These are phyloP conservation scores for Andinoacara biseriatus DNA, from an alignment of 2,113 vertebrate genomes.

Conservation along the genomic window DNA sequence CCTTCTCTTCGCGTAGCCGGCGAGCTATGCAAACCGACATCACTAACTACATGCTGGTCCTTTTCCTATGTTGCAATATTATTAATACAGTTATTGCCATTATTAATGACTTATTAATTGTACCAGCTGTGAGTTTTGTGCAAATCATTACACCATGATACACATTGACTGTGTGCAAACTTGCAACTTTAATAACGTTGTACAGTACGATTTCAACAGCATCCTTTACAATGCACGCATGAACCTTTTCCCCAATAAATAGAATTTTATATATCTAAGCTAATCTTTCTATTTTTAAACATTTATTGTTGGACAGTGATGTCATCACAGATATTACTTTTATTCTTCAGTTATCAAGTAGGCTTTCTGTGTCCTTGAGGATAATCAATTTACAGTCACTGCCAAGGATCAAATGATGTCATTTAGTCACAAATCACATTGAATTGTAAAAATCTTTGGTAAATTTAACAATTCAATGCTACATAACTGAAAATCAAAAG, in stretches of 20 bases:
- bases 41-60: not conserved
- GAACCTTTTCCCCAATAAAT: constrained; percentile 66
- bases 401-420: constrained; percentile 44
- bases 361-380: constrained; percentile 39
- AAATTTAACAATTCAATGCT: constrained; percentile 58
- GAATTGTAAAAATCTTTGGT: constrained; percentile 63
- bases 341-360: constrained; percentile 36
- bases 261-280: constrained; percentile 62
- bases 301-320: constrained; percentile 60
- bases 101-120: not conserved
- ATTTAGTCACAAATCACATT: constrained; percentile 54
- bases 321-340: constrained; percentile 50
- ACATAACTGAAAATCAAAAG: constrained; percentile 47
- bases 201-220: constrained; percentile 77
- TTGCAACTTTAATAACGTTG: constrained; percentile 78
- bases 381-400: constrained; percentile 64
- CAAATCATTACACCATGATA: constrained; percentile 20
- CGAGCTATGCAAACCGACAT: not conserved
- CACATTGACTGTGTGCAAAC: constrained; percentile 73
- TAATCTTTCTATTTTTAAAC: constrained; percentile 60
- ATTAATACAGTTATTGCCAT: not conserved
- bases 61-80: not conserved
- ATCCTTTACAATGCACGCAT: constrained; percentile 68
- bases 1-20: not conserved
- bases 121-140: not conserved